Percentiles rank a stretch among this genome's conserved stretches.
These are phyloP conservation scores for Eremobia ochroleuca DNA, from an alignment of 2,888 invertebrate genomes.

Conservation along the genomic window DNA sequence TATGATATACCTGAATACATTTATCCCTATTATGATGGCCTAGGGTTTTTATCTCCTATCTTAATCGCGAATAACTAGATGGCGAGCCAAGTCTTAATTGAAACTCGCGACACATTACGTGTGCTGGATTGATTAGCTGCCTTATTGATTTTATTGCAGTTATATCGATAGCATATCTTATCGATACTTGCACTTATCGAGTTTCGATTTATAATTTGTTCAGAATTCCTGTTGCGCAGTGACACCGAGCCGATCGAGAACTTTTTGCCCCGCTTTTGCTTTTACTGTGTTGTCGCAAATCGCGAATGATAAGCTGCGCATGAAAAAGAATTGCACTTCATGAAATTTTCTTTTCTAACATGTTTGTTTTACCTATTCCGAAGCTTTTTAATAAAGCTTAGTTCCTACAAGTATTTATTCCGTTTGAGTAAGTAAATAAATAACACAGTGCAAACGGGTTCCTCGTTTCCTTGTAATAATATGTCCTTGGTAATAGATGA, in stretches of 20 bases:
- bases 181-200: conserved; percentile 48
- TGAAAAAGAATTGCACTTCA: conserved; percentile 19
- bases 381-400: conserved; percentile 27
- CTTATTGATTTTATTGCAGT: conserved; percentile 65
- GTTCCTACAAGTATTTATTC: conserved; percentile 44
- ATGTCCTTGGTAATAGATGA: conserved; percentile 63
- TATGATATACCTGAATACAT: conserved; percentile 65
- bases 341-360: not conserved
- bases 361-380: not conserved
- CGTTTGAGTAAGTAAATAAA: conserved; percentile 53
- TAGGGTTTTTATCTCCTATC: conserved; percentile 62
- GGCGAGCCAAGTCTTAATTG: conserved; percentile 64
- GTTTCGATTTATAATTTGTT: conserved; percentile 64
- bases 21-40: conserved; percentile 66
- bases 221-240: conserved; percentile 48
- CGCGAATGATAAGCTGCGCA: conserved; percentile 6
- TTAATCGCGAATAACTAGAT: conserved; percentile 60
- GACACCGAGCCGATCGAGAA: conserved; percentile 27
- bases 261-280: conserved; percentile 39
- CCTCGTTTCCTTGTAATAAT: conserved; percentile 59
- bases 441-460: conserved; percentile 50
- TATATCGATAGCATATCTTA: conserved; percentile 60
- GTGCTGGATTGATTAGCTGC: conserved; percentile 63
- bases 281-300: conserved; percentile 27
- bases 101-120: conserved; percentile 63